Conservation (phyloP, 2,797 vertebrate genomes). For the Neomorphus geoffroyi region DNA sequence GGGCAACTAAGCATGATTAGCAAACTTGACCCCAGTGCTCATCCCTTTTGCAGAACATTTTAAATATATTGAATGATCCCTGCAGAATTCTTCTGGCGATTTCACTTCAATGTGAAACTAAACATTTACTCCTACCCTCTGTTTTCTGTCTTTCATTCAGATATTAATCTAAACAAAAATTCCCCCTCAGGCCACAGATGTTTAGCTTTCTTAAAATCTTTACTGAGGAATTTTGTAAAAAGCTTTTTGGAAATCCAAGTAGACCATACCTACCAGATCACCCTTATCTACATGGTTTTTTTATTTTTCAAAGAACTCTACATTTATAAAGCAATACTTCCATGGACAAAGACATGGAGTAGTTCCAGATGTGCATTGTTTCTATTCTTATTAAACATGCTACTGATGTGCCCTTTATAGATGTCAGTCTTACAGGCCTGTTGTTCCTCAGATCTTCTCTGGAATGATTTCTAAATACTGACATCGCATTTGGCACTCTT, state of each 20-base stretch:
- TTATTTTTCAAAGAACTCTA: constrained; percentile 4
- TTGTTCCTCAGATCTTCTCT: constrained; percentile 25
- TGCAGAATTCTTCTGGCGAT: not conserved
- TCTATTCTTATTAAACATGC: constrained; percentile 21
- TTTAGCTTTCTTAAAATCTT: constrained; percentile 39
- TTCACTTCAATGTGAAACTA: not conserved
- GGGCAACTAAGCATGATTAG: not conserved
- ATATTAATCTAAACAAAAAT: constrained; percentile 47
- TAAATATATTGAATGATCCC: not conserved
- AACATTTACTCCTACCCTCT: constrained; percentile 22
- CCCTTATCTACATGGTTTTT: not conserved
- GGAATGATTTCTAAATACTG: constrained; percentile 7
- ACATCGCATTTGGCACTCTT: not conserved
- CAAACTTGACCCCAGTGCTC: not conserved
- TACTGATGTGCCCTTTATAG: not conserved
- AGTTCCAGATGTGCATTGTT: constrained; percentile 44
- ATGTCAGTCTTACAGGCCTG: not conserved
- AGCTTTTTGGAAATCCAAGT: constrained; percentile 23
- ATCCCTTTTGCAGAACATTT: not conserved
- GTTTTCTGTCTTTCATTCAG: constrained; percentile 27
- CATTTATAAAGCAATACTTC: constrained; percentile 23
- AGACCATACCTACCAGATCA: not conserved
- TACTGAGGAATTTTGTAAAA: constrained; percentile 19
- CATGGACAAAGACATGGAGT: not conserved
- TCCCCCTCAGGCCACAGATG: not conserved